These are phyloP conservation scores for Pachydiplax longipennis DNA, from an alignment of 2,888 invertebrate species.

Conservation along the genomic window DNA sequence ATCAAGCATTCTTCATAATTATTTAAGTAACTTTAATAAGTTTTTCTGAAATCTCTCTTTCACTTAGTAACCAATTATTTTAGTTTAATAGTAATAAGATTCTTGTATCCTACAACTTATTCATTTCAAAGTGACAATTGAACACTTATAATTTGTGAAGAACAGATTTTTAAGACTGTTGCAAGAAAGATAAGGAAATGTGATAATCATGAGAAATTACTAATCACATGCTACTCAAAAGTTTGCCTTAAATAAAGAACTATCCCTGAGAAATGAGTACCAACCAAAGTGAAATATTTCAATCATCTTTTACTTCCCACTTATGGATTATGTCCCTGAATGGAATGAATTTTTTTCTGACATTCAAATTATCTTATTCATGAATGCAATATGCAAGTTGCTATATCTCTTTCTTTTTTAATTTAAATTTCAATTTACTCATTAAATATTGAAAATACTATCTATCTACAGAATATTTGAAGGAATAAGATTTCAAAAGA, in stretches of 20 bases:
- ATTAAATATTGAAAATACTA: conserved; percentile 39
- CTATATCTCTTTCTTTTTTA: conserved; percentile 15
- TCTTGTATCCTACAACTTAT: no score
- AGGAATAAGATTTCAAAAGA: conserved; percentile 30
- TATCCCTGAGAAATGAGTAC: conserved; percentile 28
- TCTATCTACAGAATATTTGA: conserved; percentile 43
- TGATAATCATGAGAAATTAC: no score
- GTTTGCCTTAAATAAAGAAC: neutral
- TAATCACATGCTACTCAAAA: no score
- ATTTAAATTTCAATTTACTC: conserved; percentile 25
- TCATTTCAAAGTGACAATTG: no score
- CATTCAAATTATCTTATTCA: conserved; percentile 4
- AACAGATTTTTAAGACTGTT: no score
- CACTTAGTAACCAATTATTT: no score
- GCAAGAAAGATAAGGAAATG: no score
- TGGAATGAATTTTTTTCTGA: conserved; percentile 34
- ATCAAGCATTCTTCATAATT: no score
- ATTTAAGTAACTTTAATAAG: no score
- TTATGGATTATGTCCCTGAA: conserved; percentile 41
- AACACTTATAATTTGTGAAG: no score
- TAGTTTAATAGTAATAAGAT: no score
- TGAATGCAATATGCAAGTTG: conserved; percentile 29
- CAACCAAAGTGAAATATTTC: neutral
- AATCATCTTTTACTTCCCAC: neutral
- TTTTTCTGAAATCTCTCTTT: no score